Evolutionary conservation across 1,140 invertebrate genomes (phyloP), one percentile per base, ranked within the genome.

Genomic region (Potamilus streckersoni): DNA sequence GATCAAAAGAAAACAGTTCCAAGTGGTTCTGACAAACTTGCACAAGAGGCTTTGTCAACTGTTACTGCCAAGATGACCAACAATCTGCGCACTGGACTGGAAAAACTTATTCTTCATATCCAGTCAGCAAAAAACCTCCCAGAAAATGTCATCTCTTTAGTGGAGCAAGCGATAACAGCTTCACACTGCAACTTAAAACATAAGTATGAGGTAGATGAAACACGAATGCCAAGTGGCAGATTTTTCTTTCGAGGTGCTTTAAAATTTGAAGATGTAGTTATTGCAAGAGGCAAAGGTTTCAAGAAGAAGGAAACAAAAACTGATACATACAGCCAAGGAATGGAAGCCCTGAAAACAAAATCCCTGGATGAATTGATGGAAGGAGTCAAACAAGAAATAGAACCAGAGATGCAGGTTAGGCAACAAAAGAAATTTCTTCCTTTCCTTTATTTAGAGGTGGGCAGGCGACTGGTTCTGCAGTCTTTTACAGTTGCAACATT

Each of bases 101-200:
- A 75, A n/a, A 74, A 74, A 12, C 76, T 81, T 58, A 19, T 58
- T 20, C 69, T 64, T 56, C 61, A 79, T 31, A 74, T 80, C 5
- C 65, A 80, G 70, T 76, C 77, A 19, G 71, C 82, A 31, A 80
- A 78, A 38, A 77, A 60, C 55, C 31, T 79, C 15, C 79, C 80
- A 55, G 76, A 82, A 15, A 82, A 76, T 23, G 78, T 76, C 23
- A 76, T 85, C 20, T 80, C 80, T n/a, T 27, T 70, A 20, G 68
- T 85, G 23, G 80, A 82, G 38, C 83, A 85, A 62, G 80, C 80
- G 19, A 63, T 80, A 19, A 71, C 77, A 4, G 75, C 78, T 16
- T 80, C 83, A 63, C 76, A 80, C 60, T 81, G 80, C 61, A 68
- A 69, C 19, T 68, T 85, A 27, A 74, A 73, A 58, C 80, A 82